Evolutionary conservation across 1,140 invertebrate species (phyloP), one percentile per base, ranked within the genome.

Genomic region (Araneus ventricosus): DNA sequence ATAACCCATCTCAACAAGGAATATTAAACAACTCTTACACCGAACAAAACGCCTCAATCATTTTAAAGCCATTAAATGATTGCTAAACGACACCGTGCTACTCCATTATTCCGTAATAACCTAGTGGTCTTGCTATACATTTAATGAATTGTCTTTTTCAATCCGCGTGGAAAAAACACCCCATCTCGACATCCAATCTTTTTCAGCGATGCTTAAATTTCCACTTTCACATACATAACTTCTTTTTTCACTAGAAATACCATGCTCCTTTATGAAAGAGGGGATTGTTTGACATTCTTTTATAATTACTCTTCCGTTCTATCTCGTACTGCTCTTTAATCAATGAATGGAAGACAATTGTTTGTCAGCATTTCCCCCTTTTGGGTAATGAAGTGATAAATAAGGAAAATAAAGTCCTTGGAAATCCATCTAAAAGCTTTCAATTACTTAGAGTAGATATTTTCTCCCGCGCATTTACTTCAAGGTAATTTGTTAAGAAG

Each of bases 401-500:
- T 91, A 84, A n/a, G 79, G 79, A 84, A 45, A 91, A 75, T 84
- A 41, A 67, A 84, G 27, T 10, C 4, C 30, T 88, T 30, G 27
- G 34, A 67, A 59, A 80, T 90, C 30, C 70, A 27, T 90, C 45
- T 80, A 80, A 90, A 80, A 80, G 39, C 34, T 45, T 88, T 91
- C 89, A 91, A 91, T 91, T 91, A 91, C 37, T 91, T 90, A 67
- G 61, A 67, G 59, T 67, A 39, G 34, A 34, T 24, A 34, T 67
- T 88, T 86, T 8, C 84, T 61, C 27, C 30, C 52, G 10, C 57
- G 8, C 22, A 52, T 41, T 86, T 24, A 57, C 30, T 86, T 30
- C 30, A 75, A 45, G 22, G 30, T 45, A 45, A 82, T 82, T 52
- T 82, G n/a, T 45, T 45, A 84, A 52, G 24, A 17, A 84, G 22